Evolutionary conservation across 2,797 vertebrate genomes (phyloP), one percentile per base, ranked within the genome.

Genomic region (Pipistrellus kuhlii): DNA sequence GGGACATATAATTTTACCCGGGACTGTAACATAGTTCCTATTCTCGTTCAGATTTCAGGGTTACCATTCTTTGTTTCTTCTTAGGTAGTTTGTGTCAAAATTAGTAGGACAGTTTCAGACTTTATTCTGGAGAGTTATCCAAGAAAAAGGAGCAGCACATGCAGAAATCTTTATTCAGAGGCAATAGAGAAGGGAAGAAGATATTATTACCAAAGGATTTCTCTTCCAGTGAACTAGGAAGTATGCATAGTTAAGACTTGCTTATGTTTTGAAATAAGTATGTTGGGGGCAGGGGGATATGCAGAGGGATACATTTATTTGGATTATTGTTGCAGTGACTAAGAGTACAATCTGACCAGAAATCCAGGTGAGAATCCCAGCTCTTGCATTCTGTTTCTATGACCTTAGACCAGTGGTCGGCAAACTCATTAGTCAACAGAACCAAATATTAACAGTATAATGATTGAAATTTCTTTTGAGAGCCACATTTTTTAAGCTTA

Each of bases 141-240:
- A 75, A 64, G 62, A 48, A 62, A 72, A 85, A 81, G 12, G 6
- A 78, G 85, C 51, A 48, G 13, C 20, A 81, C 4, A 10, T 27
- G 72, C 21, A 77, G 68, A 81, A 83, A 90, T 81, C 46, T 62
- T 85, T 55, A 12, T 17, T 75, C 48, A 21, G 13, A 87, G 12
- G 12, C 5, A 9, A 81, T 21, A 76, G 76, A 78, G 51, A 64
- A 25, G 6, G 38, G 78, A 30, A 83, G 21, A 71, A 23, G 25
- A 53, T 25, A 51, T 64, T 92, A 71, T 78, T 73, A 94, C 72
- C 51, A 69, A 86, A 78, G 7, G 21, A 71, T 78, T 80, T 78
- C 75, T 68, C 48, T 38, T 82, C 72, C 13, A 4, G 38, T 2
- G 2, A 48, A 51, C 89, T 62, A 78, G 71, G 46, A 95, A 76